Conservation (phyloP, 2,888 invertebrate genomes). For the Stramonita haemastoma region DNA sequence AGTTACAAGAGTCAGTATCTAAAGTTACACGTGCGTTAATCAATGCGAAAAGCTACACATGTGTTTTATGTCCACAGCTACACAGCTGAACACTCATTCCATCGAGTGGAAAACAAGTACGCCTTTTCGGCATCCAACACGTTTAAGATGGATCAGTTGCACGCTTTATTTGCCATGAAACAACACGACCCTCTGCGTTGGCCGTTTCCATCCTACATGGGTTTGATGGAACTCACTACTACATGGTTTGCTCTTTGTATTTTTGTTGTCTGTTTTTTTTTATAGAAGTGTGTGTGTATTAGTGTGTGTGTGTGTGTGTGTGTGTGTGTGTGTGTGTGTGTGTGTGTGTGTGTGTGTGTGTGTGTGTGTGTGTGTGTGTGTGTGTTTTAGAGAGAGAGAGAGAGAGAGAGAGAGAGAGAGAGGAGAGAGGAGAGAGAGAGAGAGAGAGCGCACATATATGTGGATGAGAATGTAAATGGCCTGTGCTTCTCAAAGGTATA, state of each 20-base stretch:
- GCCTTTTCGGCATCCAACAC: slow-evolving; percentile 78
- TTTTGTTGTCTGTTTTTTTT: neutral
- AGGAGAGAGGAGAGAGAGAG: neutral
- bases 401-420: too few species aligned
- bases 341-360: neutral
- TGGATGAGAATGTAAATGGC: too few species aligned
- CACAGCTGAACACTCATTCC: slow-evolving; percentile 78
- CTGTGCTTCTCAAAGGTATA: too few species aligned
- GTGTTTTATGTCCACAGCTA: slow-evolving; percentile 50
- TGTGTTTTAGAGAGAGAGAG: neutral
- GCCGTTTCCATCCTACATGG: slow-evolving; percentile 70
- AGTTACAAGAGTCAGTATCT: neutral
- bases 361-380: neutral
- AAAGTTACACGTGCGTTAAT: neutral
- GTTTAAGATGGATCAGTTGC: slow-evolving; percentile 78
- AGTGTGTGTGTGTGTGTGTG: neutral
- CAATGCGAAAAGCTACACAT: too few species aligned
- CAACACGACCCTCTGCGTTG: slow-evolving; percentile 77
- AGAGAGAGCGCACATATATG: too few species aligned
- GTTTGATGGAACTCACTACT: slow-evolving; percentile 73
- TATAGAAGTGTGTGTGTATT: neutral
- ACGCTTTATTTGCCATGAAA: slow-evolving; percentile 76
- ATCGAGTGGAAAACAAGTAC: slow-evolving; percentile 74
- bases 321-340: neutral
- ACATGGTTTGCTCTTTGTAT: slow-evolving; percentile 72